Base-by-base conservation (phyloP, 2,797 vertebrate genomes). In the Eutrigla gurnardus region DNA sequence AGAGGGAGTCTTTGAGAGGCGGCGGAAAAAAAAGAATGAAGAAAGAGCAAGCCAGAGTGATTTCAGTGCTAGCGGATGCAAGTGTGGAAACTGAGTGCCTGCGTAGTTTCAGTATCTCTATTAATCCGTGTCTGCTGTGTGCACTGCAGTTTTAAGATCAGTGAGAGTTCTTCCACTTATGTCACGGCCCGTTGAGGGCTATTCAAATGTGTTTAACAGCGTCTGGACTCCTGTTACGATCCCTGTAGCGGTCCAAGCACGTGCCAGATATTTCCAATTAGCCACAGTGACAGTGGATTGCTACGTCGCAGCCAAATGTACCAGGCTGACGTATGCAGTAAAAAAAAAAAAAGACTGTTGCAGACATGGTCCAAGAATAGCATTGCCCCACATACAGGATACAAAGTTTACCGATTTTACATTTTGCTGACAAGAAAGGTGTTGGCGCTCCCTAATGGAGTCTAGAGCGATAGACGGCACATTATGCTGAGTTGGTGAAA, bases 401-500 rank as follows among this genome's bases (percentile, higher is more conserved):
- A 53, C 42, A 55, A 65, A 84, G 73, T 81, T 84, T 63, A 85
- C 54, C 45, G 60, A 73, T 76, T 86, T 81, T 84, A 77, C 80
- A 84, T 86, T 78, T 67, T 87, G 84, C 87, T 89, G 87, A 91
- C 70, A 37, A 75, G 72, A 82, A 59, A 70, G 65, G 72, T 83
- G 79, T 84, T 85, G 88, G 83, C 74, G 69, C 82, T 85, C 77
- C 84, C 87, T 66, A 74, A 75, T 80, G 73, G 80, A 76, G 85
- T 89, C 86, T 86, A 82, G 84, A 82, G 84, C 76, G 81, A 65
- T 75, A 77, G 68, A 52, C 46, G 11, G 85, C 73, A 62, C 61
- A 67, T 85, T 92, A 69, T 87, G 91, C 91, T 92, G 93, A 94
- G 82, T 59, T 73, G 77, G 85, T 74, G 64, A 91, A 91, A 92